These are phyloP conservation scores for Hypomesus transpacificus DNA, from an alignment of 2,113 vertebrate genomes.

Conservation along the genomic window DNA sequence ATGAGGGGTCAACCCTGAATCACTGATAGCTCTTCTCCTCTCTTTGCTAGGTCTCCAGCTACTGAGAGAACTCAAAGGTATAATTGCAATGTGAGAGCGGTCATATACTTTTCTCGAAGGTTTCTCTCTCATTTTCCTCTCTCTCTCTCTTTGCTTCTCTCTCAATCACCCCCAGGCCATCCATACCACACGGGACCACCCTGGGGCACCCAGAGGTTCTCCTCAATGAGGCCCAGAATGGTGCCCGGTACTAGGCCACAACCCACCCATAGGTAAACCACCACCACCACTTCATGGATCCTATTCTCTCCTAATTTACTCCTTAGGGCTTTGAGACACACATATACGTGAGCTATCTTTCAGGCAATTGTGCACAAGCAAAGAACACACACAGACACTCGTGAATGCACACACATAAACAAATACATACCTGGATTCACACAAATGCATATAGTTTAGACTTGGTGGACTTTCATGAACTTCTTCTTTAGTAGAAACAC, in stretches of 20 bases:
- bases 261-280: constrained; percentile 44
- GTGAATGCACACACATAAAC: not conserved
- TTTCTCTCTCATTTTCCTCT: not conserved
- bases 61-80: not conserved
- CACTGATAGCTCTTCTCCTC: too few species aligned
- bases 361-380: not conserved
- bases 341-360: not conserved
- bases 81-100: not conserved
- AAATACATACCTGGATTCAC: not conserved
- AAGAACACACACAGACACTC: not conserved
- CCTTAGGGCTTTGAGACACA: constrained; percentile 56
- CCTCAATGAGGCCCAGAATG: constrained; percentile 40
- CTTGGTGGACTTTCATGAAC: not conserved
- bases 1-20: too few species aligned
- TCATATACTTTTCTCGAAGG: not conserved
- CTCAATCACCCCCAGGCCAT: constrained; percentile 32
- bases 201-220: constrained; percentile 34
- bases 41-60: too few species aligned
- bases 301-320: constrained; percentile 63
- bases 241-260: constrained; percentile 43
- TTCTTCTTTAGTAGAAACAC: not conserved
- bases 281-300: constrained; percentile 31
- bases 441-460: not conserved
- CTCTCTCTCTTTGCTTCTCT: not conserved
- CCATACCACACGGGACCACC: not conserved